Conservation (phyloP, 2,113 vertebrate genomes). For the Meleagris gallopavo region DNA sequence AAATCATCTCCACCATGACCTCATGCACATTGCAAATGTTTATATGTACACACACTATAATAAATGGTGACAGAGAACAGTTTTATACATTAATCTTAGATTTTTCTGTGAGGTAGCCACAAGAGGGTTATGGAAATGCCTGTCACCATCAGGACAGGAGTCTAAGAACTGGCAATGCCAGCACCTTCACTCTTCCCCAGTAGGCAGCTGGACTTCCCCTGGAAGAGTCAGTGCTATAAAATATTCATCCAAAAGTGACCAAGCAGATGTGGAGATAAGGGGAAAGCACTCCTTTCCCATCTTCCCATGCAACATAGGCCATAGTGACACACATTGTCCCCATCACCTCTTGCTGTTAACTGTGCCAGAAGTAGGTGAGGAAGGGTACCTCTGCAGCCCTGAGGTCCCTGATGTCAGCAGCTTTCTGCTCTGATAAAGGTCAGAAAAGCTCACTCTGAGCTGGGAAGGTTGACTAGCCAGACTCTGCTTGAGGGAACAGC, state of each 20-base stretch:
- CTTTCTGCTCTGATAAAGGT: slow-evolving; percentile 46
- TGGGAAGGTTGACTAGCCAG: background rate
- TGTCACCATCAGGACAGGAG: background rate
- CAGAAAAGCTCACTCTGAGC: background rate
- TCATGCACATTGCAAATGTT: background rate
- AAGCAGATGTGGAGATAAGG: background rate
- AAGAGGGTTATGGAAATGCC: background rate
- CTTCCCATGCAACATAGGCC: background rate
- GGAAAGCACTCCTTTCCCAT: background rate
- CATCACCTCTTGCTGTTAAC: background rate
- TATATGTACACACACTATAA: background rate
- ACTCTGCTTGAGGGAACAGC: slow-evolving; percentile 46
- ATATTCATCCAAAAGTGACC: background rate
- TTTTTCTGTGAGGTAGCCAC: background rate
- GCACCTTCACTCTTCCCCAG: background rate
- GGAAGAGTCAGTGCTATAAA: background rate
- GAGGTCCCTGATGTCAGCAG: background rate
- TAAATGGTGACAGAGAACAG: background rate
- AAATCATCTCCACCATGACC: background rate
- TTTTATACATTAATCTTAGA: background rate
- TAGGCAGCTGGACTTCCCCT: background rate
- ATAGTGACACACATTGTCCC: background rate
- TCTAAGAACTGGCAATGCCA: background rate
- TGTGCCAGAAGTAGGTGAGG: background rate
- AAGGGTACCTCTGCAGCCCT: background rate